Base-by-base conservation (phyloP, 2,888 invertebrate species). In the Leptogaster cylindrica region DNA sequence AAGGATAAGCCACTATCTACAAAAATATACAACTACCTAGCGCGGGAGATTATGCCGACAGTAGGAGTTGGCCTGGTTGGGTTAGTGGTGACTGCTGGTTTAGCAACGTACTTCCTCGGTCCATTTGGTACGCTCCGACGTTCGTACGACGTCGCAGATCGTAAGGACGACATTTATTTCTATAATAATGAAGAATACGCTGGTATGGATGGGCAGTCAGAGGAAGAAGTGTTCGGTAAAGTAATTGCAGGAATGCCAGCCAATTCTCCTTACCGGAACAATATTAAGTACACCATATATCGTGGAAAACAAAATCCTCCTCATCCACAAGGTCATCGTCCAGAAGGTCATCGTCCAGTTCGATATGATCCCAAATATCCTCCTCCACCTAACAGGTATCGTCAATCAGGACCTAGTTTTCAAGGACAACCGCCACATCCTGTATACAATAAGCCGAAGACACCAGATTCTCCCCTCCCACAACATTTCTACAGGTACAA, bases 31-130 rank as follows among this genome's bases (percentile, higher is more conserved):
- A 91, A 89, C 74, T 91, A 89, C 74, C 79, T 91, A 39, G 89
- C 90, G 2, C 83, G 91, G 73, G 91, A 91, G 82, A 88, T 91
- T 0, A 90, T 91, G 88, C 91, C 91, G 0, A 89, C 89, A 27
- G 89, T 91, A 16, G 91, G 91, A 0, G 88, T 91, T 0, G 90
- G 91, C 73, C 80, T 91, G 16, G 86, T 91, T 8, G 91, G 91
- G 1, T 78, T 91, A 41, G 88, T 91, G 69, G 86, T 91, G 68
- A 84, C 89, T 36, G 88, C 89, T 2, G 91, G 91, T 2, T 77
- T 91, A 31, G 91, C 91, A 28, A 89, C 90, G 64, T 89, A 91
- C 73, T 71, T 74, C 18, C 80, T 91, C 16, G 90, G 90, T 80
- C 91, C 91, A 3, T 90, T 91, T 71, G 85, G 86, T 5, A 85